phyloP scores from a whole-genome alignment of 2,113 vertebrate species.

The Callionymus lyra region DNA sequence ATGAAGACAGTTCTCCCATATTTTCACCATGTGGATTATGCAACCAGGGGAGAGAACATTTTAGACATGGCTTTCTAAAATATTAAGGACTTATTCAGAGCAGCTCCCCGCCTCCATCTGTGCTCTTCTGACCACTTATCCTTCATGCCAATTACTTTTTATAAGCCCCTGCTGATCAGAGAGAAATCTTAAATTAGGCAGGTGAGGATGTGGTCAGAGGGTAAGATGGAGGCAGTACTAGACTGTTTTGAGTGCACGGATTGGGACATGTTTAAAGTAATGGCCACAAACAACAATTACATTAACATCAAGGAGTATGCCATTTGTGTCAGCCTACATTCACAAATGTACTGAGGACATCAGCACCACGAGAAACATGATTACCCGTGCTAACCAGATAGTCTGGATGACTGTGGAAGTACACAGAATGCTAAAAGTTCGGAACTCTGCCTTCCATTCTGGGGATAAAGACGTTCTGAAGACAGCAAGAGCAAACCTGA shows the following conservation, averaged over 20 bases:
- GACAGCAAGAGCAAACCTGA: too few species aligned
- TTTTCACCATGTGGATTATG: too few species aligned
- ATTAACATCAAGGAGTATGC: not conserved
- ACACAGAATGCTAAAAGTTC: not conserved
- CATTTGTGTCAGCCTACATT: not conserved
- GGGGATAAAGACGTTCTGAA: not conserved
- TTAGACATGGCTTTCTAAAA: too few species aligned
- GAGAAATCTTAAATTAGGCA: not conserved
- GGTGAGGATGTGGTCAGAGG: not conserved
- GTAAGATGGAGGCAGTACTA: not conserved
- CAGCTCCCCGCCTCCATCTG: too few species aligned
- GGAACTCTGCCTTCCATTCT: not conserved
- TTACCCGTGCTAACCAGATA: too few species aligned
- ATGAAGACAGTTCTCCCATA: too few species aligned
- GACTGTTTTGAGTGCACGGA: constrained; percentile 1
- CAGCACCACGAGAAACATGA: too few species aligned
- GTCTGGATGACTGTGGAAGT: not conserved
- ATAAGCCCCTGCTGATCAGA: not conserved
- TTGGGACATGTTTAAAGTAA: not conserved
- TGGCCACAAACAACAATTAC: not conserved
- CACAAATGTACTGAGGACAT: not conserved
- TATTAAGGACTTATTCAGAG: too few species aligned
- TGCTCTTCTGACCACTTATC: not conserved
- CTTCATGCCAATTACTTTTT: not conserved
- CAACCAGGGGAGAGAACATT: too few species aligned